Base-by-base conservation (phyloP, 2,797 vertebrate genomes). In the Spheniscus humboldti region DNA sequence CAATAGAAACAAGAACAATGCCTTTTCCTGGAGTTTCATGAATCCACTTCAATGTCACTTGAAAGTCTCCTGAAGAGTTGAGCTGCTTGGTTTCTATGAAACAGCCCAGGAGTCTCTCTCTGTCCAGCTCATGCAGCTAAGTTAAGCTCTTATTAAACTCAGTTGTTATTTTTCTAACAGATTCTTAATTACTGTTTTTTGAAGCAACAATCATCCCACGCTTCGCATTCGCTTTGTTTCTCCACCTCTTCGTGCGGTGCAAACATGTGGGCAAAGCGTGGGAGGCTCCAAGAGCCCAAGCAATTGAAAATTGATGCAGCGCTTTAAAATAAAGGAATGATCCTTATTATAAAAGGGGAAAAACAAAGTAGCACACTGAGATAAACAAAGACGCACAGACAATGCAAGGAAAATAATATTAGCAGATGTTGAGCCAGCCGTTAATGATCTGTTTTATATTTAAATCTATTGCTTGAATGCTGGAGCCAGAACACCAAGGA, bases 341-440 rank as follows among this genome's bases (percentile, higher is more conserved):
- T 95, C 96, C 93, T 96, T 97, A 97, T 96, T 97, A 95, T 97
- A 93, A 97, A 96, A 95, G 94, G 88, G 64, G 87, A 93, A 96
- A 96, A 97, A 95, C 96, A 97, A 96, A 97, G 97, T 94, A 97
- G 88, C 96, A 95, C 86, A 96, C 94, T 96, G 96, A 96, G 94
- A 96, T 97, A 97, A 97, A 97, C 96, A 97, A 97, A 97, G 95
- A 96, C 52, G 5, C 80, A 82, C 79, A 97, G 91, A 97, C 97
- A 97, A 97, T 97, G 97, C 94, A 97, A 97, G 95, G 96, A 96
- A 97, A 97, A 97, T 97, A 97, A 95, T 97, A 97, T 97, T 97
- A 97, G 94, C 97, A 97, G 97, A 97, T 97, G 97, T 97, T 97
- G 95, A 96, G 93, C 95, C 96, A 97, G 95, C 96, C 96, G 73